These are phyloP conservation scores for Lepidothrix coronata DNA, from an alignment of 2,113 vertebrate genomes.

Conservation along the genomic window DNA sequence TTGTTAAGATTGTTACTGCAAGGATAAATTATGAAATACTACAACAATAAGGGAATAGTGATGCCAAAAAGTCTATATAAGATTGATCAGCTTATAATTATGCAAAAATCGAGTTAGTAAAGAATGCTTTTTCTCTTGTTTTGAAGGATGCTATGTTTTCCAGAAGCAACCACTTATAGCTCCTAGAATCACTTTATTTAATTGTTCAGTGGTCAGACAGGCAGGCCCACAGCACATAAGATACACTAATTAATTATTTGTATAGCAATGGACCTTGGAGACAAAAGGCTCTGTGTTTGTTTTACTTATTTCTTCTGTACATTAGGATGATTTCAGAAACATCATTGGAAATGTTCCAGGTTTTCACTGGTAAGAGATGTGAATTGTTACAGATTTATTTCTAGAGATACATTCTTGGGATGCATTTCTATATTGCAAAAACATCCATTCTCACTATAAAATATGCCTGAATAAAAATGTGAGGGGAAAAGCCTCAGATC, in stretches of 20 bases:
- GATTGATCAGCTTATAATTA: conserved; percentile 62
- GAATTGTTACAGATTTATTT: background rate
- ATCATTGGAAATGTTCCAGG: background rate
- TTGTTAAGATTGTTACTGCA: conserved; percentile 13
- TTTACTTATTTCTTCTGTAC: background rate
- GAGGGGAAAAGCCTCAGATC: background rate
- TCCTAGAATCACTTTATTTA: conserved; percentile 46
- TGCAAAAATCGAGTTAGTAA: conserved; percentile 40
- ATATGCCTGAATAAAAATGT: background rate
- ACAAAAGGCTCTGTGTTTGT: background rate
- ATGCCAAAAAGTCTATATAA: conserved; percentile 28
- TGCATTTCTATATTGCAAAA: background rate
- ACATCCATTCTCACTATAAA: background rate
- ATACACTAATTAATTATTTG: conserved; percentile 53
- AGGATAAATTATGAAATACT: conserved; percentile 29
- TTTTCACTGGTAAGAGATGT: background rate
- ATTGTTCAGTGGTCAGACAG: conserved; percentile 57
- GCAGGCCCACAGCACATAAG: background rate
- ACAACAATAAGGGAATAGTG: background rate
- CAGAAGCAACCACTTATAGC: conserved; percentile 21
- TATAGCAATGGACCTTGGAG: conserved; percentile 3
- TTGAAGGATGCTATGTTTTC: conserved; percentile 18
- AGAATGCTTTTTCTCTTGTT: background rate
- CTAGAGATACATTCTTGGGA: background rate
- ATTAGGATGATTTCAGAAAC: background rate